Evolutionary conservation across 1,140 invertebrate species (phyloP).

Genomic region (Probaryconus sp.): DNA sequence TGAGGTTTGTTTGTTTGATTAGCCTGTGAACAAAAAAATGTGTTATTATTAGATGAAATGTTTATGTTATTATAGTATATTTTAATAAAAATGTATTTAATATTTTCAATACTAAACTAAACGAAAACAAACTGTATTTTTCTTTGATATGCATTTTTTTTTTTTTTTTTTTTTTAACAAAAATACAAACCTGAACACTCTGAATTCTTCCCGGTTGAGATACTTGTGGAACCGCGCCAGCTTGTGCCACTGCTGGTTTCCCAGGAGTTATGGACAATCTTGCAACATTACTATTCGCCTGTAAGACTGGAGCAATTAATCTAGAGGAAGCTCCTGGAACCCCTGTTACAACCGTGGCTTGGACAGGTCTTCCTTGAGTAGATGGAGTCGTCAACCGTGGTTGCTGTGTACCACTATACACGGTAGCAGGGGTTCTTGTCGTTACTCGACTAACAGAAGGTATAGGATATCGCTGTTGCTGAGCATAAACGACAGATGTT

Average conservation of each 20-base stretch:
- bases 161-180: no score
- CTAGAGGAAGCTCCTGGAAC: constrained; percentile 69
- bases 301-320: constrained; percentile 73
- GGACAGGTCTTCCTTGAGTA: constrained; percentile 68
- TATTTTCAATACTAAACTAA: no score
- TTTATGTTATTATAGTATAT: no score
- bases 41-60: no score
- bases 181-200: constrained; percentile 70
- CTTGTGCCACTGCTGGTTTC: constrained; percentile 66
- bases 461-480: constrained; percentile 70
- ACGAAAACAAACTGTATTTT: no score
- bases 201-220: constrained; percentile 69
- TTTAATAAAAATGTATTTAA: no score
- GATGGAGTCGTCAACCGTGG: constrained; percentile 65
- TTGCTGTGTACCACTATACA: constrained; percentile 67
- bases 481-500: constrained; percentile 72
- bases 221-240: constrained; percentile 62
- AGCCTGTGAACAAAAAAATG: constrained; percentile 61
- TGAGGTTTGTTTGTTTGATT: constrained; percentile 69
- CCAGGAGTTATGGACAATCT: constrained; percentile 68
- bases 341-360: constrained; percentile 73
- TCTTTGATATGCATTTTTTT: no score
- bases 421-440: constrained; percentile 62
- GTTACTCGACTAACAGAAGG: constrained; percentile 69
- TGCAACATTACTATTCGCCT: constrained; percentile 68